A percentile compares a stretch with the other conserved stretches of the same genome.
Conservation (phyloP, 2,888 invertebrate species). For the Scaptomyza reducta region DNA sequence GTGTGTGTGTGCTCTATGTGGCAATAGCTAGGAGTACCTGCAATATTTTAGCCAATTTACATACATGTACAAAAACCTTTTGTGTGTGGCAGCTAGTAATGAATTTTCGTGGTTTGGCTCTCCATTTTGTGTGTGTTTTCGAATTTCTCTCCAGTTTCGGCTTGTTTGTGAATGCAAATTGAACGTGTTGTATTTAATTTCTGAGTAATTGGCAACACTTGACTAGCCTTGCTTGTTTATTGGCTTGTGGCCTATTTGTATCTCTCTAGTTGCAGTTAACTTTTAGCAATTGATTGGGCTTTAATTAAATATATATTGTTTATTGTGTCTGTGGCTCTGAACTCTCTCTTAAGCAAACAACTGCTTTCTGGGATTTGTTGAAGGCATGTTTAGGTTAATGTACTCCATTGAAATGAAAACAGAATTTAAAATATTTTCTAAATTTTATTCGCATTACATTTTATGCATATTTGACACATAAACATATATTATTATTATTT, state of each 20-base stretch:
- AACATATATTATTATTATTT: not conserved
- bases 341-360: no score
- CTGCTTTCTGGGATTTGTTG: not conserved
- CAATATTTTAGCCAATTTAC: constrained; percentile 55
- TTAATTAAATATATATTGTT: constrained; percentile 2
- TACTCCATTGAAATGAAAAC: not conserved
- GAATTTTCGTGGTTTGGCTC: constrained; percentile 35
- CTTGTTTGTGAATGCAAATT: constrained; percentile 15
- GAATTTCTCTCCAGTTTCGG: not conserved
- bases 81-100: constrained; percentile 50
- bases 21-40: constrained; percentile 18
- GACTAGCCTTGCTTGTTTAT: not conserved
- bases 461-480: constrained; percentile 25
- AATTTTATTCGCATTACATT: constrained; percentile 29
- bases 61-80: constrained; percentile 22
- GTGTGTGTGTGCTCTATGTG: constrained; percentile 5
- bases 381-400: not conserved
- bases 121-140: constrained; percentile 2
- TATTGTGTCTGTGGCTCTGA: not conserved
- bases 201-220: constrained; percentile 11
- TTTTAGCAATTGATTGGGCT: not conserved
- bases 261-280: not conserved
- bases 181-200: constrained; percentile 15
- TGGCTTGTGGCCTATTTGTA: constrained; percentile 1
- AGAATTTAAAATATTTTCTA: not conserved